phyloP scores from a whole-genome alignment of 1,140 invertebrate species.

The Cephus cinctus region DNA sequence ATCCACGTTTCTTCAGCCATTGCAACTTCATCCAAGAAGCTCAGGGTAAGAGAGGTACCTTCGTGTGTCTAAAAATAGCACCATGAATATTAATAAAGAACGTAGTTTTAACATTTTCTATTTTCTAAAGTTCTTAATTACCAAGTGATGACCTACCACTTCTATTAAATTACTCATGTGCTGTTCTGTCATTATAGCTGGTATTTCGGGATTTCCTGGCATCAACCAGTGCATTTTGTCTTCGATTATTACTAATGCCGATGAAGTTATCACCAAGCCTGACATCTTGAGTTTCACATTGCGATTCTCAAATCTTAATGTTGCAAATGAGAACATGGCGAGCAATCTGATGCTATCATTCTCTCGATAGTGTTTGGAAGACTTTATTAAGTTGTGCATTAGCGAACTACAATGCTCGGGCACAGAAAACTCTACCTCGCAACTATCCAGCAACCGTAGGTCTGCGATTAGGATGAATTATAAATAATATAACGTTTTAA shows the following conservation, averaged over 20 bases:
- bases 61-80: slow-evolving; percentile 32
- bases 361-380: slow-evolving; percentile 31
- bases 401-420: slow-evolving; percentile 36
- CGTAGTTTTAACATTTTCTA: neutral
- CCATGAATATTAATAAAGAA: slow-evolving; percentile 7
- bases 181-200: slow-evolving; percentile 42
- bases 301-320: slow-evolving; percentile 35
- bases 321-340: slow-evolving; percentile 48
- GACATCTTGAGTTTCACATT: slow-evolving; percentile 39
- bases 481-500: neutral
- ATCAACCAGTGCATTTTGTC: slow-evolving; percentile 53
- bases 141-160: slow-evolving; percentile 42
- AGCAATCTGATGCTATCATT: slow-evolving; percentile 49
- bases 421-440: slow-evolving; percentile 48
- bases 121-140: neutral
- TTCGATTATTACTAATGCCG: slow-evolving; percentile 38
- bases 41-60: slow-evolving; percentile 32
- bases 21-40: slow-evolving; percentile 45
- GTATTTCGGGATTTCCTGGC: slow-evolving; percentile 33
- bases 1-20: slow-evolving; percentile 43
- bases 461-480: slow-evolving; percentile 34
- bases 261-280: slow-evolving; percentile 40
- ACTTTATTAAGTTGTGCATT: slow-evolving; percentile 32
- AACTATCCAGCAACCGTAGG: slow-evolving; percentile 45
- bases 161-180: slow-evolving; percentile 58